Base-by-base conservation (phyloP, 2,113 vertebrate species). In the Corydoras maculifer region DNA sequence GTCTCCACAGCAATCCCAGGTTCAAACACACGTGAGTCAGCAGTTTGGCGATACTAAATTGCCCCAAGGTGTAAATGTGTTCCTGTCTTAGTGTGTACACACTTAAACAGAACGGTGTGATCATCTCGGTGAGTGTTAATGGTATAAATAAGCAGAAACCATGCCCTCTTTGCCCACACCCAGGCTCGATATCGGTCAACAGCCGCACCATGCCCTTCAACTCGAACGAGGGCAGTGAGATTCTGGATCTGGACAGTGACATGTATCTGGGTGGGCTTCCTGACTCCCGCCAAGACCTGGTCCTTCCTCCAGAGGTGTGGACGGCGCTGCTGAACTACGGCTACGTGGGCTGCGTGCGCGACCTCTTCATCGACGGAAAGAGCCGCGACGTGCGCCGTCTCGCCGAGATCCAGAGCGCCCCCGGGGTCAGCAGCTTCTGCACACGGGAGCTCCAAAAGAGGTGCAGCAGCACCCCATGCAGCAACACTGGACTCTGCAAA, bases 271-370 rank as follows among this genome's bases (percentile, higher is more conserved):
- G 94, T 0, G 94, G 94, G 0, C 88, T 95, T 0, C 93, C 94
- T 0, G 94, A 96, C 75, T 72, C 75, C 0, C 90, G 91, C 9
- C 78, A 84, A 0, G 91, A 91, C 73, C 89, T 93, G 76, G 86
- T 92, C n/a, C 79, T 93, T 61, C 94, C 94, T 0, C 93, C 94
- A 0, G 94, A 96, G 82, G 92, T 96, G n/a, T 97, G 94, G 94
- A 94, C 94, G 0, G 92, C 92, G 0, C 88, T 92, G 8, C 90
- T 97, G 0, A 91, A 91, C 86, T 92, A 91, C 0, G 94, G 94
- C 81, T 97, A 92, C 5, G 94, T 97, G 53, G 94, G 94, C 74
- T 96, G 94, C 9, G 88, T 95, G 35, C 87, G 94, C 0, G 94
- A 96, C 82, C 92, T 97, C 74, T 97, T 96, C 86, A 93, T 97